Conservation (phyloP, 2,888 invertebrate species). For the Graphium colonna region DNA sequence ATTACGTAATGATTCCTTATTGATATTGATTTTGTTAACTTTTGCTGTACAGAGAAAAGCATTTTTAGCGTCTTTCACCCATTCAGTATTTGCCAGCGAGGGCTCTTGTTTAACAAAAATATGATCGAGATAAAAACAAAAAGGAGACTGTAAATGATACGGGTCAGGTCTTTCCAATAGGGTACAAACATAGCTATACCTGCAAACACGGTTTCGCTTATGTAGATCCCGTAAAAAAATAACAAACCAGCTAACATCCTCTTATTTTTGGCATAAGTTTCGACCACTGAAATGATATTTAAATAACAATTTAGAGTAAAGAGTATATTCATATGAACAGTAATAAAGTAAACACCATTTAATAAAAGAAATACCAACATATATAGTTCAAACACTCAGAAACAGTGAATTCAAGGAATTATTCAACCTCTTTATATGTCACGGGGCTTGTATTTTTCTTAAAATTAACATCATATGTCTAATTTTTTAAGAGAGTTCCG, state of each 20-base stretch:
- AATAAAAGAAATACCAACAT: no score
- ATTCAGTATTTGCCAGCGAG: slow-evolving; percentile 59
- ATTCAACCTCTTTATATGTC: no score
- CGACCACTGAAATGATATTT: slow-evolving; percentile 58
- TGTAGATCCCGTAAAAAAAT: slow-evolving; percentile 52
- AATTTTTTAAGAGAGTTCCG: no score
- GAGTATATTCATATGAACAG: no score
- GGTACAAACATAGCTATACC: slow-evolving; percentile 53
- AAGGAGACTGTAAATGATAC: slow-evolving; percentile 53
- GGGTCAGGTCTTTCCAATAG: slow-evolving; percentile 55
- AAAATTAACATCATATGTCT: no score
- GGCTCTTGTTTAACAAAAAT: slow-evolving; percentile 54
- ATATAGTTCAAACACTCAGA: no score
- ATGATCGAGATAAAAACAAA: slow-evolving; percentile 47
- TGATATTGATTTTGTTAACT: slow-evolving; percentile 51
- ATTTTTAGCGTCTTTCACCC: slow-evolving; percentile 50
- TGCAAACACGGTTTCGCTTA: slow-evolving; percentile 56
- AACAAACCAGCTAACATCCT: slow-evolving; percentile 54
- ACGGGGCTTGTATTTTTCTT: no score
- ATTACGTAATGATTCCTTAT: slow-evolving; percentile 42
- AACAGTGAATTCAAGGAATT: no score
- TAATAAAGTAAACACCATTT: no score
- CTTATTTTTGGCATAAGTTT: slow-evolving; percentile 50
- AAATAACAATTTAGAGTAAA: no score
- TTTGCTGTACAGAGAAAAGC: slow-evolving; percentile 44